phyloP scores from a whole-genome alignment of 2,113 vertebrate genomes.

The Penelope pileata region DNA sequence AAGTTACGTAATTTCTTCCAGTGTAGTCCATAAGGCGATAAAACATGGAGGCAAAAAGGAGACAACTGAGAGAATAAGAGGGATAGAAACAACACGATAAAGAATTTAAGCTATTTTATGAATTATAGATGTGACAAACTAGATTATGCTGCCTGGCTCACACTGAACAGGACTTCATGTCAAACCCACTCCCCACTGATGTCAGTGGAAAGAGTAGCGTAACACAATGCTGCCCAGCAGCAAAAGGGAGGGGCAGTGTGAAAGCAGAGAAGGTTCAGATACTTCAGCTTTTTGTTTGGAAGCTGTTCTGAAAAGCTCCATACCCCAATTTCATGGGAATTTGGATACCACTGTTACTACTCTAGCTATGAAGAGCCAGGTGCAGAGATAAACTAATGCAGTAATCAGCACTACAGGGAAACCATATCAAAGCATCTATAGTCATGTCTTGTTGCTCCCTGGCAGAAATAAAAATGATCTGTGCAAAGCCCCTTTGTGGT shows the following conservation, averaged over 20 bases:
- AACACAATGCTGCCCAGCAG: background rate
- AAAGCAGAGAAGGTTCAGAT: background rate
- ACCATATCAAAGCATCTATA: background rate
- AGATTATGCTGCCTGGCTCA: background rate
- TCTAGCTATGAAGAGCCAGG: background rate
- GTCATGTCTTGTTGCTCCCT: background rate
- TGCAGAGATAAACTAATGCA: background rate
- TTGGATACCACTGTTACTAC: background rate
- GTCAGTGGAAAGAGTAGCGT: background rate
- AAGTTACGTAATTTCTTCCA: background rate
- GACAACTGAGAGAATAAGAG: background rate
- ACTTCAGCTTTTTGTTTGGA: background rate
- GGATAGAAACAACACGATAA: background rate
- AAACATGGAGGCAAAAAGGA: background rate
- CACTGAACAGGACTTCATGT: background rate
- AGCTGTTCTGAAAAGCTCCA: background rate
- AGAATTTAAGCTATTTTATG: background rate
- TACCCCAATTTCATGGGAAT: background rate
- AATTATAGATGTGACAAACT: background rate
- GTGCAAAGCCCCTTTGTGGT: background rate
- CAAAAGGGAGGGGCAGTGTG: background rate
- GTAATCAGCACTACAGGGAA: background rate
- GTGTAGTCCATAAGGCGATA: background rate
- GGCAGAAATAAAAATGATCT: background rate
- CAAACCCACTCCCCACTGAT: background rate